These are phyloP conservation scores for Atherinomorus stipes DNA, from an alignment of 2,113 vertebrate species.

Conservation along the genomic window DNA sequence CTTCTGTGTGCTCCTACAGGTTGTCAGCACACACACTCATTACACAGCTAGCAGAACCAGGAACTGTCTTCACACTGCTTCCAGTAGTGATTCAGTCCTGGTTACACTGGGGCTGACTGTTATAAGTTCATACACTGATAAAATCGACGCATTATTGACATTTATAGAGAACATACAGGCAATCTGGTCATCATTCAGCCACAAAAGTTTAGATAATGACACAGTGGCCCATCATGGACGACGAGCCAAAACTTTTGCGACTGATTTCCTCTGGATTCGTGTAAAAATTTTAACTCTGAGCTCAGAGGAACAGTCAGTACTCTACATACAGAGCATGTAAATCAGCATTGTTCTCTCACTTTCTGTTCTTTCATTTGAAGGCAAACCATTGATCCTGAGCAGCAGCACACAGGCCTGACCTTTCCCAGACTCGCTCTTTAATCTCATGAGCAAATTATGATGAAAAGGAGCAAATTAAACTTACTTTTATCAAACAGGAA, in stretches of 20 bases:
- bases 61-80: background rate
- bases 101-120: background rate
- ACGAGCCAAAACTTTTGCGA: no score
- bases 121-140: no score
- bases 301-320: constrained; percentile 21
- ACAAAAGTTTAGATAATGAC: background rate
- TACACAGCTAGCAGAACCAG: background rate
- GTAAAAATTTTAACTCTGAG: background rate
- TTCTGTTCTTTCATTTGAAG: constrained; percentile 34
- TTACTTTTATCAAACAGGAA: constrained; percentile 37
- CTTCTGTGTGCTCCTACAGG: background rate
- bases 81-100: no score
- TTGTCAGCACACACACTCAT: constrained; percentile 6
- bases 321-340: constrained; percentile 48
- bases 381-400: constrained; percentile 13
- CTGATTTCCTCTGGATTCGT: no score
- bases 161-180: background rate
- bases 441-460: constrained; percentile 51
- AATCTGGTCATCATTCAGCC: background rate
- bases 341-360: constrained; percentile 15
- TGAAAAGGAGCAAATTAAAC: constrained; percentile 36
- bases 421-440: constrained; percentile 37
- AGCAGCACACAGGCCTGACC: constrained; percentile 39
- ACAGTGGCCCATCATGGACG: no score
- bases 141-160: background rate